Base-by-base conservation (phyloP, 2,797 vertebrate genomes). In the Muscicapa striata region DNA sequence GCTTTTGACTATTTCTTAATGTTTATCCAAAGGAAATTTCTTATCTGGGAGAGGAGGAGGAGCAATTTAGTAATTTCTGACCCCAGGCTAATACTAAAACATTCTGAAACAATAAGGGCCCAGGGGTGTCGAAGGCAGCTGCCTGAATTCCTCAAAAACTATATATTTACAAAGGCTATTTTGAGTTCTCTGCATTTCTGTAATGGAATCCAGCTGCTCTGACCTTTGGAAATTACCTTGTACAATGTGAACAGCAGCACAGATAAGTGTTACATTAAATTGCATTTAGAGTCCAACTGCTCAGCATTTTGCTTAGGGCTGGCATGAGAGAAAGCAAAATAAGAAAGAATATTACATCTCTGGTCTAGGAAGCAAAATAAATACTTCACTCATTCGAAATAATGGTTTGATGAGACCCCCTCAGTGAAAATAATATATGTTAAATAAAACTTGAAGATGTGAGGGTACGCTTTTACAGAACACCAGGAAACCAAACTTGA, bases 191-290 rank as follows among this genome's bases (percentile, higher is more conserved):
- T 94, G 93, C 69, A 91, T 96, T 84, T 94, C 93, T 68, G 5
- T 98, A 97, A 98, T 97, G 77, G 72, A 96, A 97, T 97, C 97
- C 98, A 98, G 97, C 97, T 98, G 97, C 96, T 97, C 84, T 93
- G 96, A 94, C 94, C 96, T 97, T 95, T 96, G 90, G 40, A 89
- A 97, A 96, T 97, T 96, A 97, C 97, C 96, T 97, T 45, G 87
- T 95, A 72, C 90, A 97, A 94, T 70, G 95, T 86, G 95, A 98
- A 97, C 97, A 97, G 97, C 97, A 98, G 96, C 95, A 91, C 68
- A 95, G 96, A 97, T 96, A 97, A 97, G 94, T 81, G 95, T 93
- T 96, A 95, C 8, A 5, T 94, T 95, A 96, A 97, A 97, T 68
- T 84, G 93, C 70, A 97, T 94, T 95, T 91, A 91, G 89, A 95